Evolutionary conservation across 1,140 invertebrate genomes (phyloP), one percentile per base, ranked within the genome.

Genomic region (Saxidomus purpurata): DNA sequence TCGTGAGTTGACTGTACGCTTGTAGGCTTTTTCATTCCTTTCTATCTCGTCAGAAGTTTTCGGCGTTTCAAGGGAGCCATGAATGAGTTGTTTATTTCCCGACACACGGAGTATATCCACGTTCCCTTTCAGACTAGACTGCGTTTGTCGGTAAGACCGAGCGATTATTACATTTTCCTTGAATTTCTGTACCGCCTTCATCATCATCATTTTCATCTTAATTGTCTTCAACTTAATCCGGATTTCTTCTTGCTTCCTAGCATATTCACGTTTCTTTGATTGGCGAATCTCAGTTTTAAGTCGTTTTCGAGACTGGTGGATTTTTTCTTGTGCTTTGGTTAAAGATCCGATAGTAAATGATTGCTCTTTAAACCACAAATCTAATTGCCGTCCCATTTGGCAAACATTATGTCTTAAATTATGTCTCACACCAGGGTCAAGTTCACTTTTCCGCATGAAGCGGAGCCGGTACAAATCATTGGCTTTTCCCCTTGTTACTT

Each of bases 301-400:
- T 28, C 40, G 22, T 77, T 38, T 89, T 17, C 69, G 49, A 31
- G 87, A 89, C n/a, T 76, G 34, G 34, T 49, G 43, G 22, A 83
- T 36, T 25, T 76, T 89, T 28, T 89, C 87, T 63, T 89, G 87
- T 47, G 83, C 69, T 76, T 82, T 82, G 61, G 25, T 89, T 74
- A 89, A 28, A 47, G 69, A 55, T 61, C 80, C 80, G 1, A 89
- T 76, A 13, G 63, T 89, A 59, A 55, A 89, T 76, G 52, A 49
- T 76, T 89, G 87, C 71, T 89, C 80, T 84, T 83, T 89, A 83
- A 76, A 83, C 80, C 87, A 89, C 19, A 74, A 28, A 63, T 89
- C 87, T 63, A 89, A 83, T 63, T 84, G 87, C 19, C 49, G 47
- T 28, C 79, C 80, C 80, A 89, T 61, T 89, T 77, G 69, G 40